Evolutionary conservation across 2,113 vertebrate genomes (phyloP).

Genomic region (Himantopus leucocephalus): DNA sequence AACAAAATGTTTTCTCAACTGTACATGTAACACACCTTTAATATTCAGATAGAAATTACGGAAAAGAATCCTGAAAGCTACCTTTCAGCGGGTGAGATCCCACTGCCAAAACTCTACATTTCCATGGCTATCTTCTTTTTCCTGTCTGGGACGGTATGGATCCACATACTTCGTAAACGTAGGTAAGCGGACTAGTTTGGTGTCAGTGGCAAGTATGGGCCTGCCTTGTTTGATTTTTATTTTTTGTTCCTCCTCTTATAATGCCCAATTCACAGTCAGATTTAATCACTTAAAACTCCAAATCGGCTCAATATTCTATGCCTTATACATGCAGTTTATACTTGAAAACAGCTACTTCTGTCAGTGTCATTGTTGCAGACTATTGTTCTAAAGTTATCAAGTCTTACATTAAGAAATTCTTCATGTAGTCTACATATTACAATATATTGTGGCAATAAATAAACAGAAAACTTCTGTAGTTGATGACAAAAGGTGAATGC

Average conservation of each 20-base stretch:
- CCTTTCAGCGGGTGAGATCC: conserved; percentile 87
- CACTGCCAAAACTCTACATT: conserved; percentile 85
- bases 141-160: conserved; percentile 81
- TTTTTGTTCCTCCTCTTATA: not conserved
- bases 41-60: conserved; percentile 80
- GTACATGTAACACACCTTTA: not conserved
- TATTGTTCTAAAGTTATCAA: not conserved
- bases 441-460: not conserved
- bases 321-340: not conserved
- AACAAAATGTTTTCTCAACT: not conserved
- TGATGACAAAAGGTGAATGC: not conserved
- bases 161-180: conserved; percentile 83
- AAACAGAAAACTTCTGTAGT: not conserved
- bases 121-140: conserved; percentile 86
- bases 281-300: not conserved
- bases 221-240: not conserved
- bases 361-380: not conserved
- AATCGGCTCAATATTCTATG: not conserved
- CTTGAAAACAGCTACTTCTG: not conserved
- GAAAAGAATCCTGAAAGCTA: conserved; percentile 87
- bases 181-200: conserved; percentile 43
- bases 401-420: not conserved
- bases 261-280: not conserved
- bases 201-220: not conserved
- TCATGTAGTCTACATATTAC: not conserved